A percentile compares a stretch with the other conserved stretches of the same genome.
Evolutionary conservation across 1,140 invertebrate genomes (phyloP).

Genomic region (Antheraea mylitta): DNA sequence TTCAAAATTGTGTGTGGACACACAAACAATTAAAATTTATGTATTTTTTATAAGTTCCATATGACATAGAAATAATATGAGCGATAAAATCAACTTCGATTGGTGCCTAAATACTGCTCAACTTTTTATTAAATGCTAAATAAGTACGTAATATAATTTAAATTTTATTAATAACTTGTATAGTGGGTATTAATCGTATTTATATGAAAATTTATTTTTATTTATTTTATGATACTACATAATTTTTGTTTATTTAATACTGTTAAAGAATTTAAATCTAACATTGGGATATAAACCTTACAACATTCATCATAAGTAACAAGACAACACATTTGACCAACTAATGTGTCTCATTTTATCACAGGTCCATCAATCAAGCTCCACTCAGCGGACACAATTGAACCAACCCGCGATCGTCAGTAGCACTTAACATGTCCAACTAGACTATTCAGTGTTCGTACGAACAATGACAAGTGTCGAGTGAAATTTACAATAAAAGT

Average conservation of each 20-base stretch:
- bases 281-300: constrained; percentile 23
- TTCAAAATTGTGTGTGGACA: background rate
- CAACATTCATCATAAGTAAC: constrained; percentile 47
- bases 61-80: too few species aligned
- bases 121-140: too few species aligned
- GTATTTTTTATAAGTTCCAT: too few species aligned
- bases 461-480: constrained; percentile 64
- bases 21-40: background rate
- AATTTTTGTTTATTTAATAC: background rate
- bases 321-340: constrained; percentile 66
- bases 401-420: constrained; percentile 59
- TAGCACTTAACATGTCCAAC: constrained; percentile 75
- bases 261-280: constrained; percentile 24
- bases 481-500: constrained; percentile 55
- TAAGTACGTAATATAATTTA: too few species aligned
- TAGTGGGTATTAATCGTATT: too few species aligned
- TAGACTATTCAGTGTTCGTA: constrained; percentile 62
- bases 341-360: constrained; percentile 77
- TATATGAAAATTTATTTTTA: too few species aligned
- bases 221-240: too few species aligned
- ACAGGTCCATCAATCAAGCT: constrained; percentile 77
- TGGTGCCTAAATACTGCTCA: too few species aligned
- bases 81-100: too few species aligned
- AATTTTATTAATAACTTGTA: too few species aligned
- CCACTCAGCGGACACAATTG: constrained; percentile 72